Base-by-base conservation (phyloP, 1,140 invertebrate genomes). In the Ostrea edulis region DNA sequence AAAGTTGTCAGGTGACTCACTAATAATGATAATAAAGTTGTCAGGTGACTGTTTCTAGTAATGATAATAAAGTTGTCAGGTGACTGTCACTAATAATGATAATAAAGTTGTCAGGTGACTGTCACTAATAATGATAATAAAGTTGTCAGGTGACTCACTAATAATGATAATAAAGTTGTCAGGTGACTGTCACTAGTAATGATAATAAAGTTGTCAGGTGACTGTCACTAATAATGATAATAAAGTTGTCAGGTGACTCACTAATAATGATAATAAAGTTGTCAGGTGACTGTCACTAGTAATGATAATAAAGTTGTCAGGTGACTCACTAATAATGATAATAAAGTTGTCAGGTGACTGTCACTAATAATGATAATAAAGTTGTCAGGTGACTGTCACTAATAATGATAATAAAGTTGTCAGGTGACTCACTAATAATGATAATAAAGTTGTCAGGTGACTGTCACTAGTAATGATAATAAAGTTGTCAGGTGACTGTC, bases 1-100 rank as follows among this genome's bases (percentile, higher is more conserved):
- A 5, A 44, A 44, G 35, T 5, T 44, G 35, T 44, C 35, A 5
- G 35, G 35, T 20, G 11, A 96, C 97, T 97, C 96, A 98, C 97
- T 99, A 99, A 95, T 99, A 99, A 95, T 99, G 98, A 94, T 99
- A 99, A 95, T 99, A 99, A 25, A 99, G 97, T 95, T 99, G 98
- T 89, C 98, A 44, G 35, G 35, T 20, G 17, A 62, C 55, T 62
- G 17, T 62, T 62, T 20, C 55, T 62, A 62, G 14, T 62, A 62
- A 62, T 99, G 98, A 94, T 99, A 99, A 95, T 99, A 99, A 25
- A 99, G 97, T 95, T 99, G 98, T 89, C 98, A 44, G 5, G 35
- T 44, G 35, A 44, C 35, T 44, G 1, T 44, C 5, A 44, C 35
- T 44, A 44, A 44, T 44, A 44, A 44, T 44, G 5, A 44, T 44